Evolutionary conservation across 1,140 invertebrate genomes (phyloP).

Genomic region (Cotesia typhae): DNA sequence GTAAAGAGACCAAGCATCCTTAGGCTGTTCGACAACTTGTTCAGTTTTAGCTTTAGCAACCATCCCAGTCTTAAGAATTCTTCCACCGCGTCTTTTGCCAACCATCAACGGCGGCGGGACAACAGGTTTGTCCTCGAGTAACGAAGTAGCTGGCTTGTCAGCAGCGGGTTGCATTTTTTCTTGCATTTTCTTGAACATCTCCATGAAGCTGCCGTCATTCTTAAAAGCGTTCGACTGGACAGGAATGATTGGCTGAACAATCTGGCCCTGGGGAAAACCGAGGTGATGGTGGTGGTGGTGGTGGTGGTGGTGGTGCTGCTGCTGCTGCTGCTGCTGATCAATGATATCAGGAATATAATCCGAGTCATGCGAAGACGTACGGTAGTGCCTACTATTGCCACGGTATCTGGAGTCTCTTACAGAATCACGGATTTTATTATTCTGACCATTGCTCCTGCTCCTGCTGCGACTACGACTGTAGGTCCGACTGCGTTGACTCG

Average conservation of each 20-base stretch:
- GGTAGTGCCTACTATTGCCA: constrained; percentile 51
- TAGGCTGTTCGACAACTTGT: constrained; percentile 72
- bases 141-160: constrained; percentile 59
- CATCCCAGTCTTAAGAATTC: constrained; percentile 87
- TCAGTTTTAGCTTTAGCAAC: constrained; percentile 84
- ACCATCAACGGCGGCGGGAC: constrained; percentile 74
- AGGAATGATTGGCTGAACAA: constrained; percentile 38
- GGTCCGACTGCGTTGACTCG: constrained; percentile 41
- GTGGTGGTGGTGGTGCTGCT: no score
- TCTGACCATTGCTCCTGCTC: constrained; percentile 35
- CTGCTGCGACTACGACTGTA: constrained; percentile 57
- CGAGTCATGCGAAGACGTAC: constrained; percentile 49
- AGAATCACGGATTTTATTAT: constrained; percentile 47
- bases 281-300: no score
- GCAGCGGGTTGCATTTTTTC: constrained; percentile 63
- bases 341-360: constrained; percentile 47
- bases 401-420: constrained; percentile 47
- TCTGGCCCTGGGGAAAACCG: constrained; percentile 36
- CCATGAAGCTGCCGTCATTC: constrained; percentile 89
- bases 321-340: neutral
- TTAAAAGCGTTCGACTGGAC: constrained; percentile 73
- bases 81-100: constrained; percentile 84
- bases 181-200: constrained; percentile 90
- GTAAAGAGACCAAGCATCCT: constrained; percentile 91
- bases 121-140: constrained; percentile 58